Percentiles rank a stretch among this genome's conserved stretches.
Conservation (phyloP, 2,113 vertebrate genomes). For the Gasterosteus aculeatus region DNA sequence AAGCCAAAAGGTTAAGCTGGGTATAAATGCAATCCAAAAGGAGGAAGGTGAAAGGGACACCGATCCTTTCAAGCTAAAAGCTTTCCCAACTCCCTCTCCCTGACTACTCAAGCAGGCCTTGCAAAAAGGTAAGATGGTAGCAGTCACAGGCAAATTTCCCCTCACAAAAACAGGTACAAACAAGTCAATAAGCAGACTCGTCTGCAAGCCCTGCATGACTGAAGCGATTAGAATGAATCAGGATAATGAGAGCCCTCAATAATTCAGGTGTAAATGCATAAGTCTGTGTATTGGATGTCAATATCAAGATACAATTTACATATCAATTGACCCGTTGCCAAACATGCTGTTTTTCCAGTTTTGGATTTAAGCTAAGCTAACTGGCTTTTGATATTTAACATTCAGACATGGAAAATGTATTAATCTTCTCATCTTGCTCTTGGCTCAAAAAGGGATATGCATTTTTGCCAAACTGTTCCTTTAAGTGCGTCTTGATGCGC, state of each 20-base stretch:
- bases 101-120: not conserved
- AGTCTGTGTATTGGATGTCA: not conserved
- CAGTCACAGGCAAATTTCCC: not conserved
- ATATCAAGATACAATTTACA: not conserved
- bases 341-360: not conserved
- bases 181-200: not conserved
- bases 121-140: not conserved
- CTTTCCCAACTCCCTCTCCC: not conserved
- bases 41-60: not conserved
- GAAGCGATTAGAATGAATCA: not conserved
- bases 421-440: conserved; percentile 11
- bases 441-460: not conserved
- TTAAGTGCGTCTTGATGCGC: not conserved
- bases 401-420: not conserved
- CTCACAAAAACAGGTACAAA: not conserved
- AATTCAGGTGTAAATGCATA: not conserved
- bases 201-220: not conserved
- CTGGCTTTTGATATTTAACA: not conserved
- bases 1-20: not conserved
- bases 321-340: not conserved
- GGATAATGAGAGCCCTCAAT: not conserved
- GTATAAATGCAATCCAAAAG: not conserved
- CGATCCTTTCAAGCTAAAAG: not conserved
- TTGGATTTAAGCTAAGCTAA: conserved; percentile 6
- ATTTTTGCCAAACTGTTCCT: not conserved